phyloP scores from a whole-genome alignment of 2,113 vertebrate genomes.

The Grantiella picta region DNA sequence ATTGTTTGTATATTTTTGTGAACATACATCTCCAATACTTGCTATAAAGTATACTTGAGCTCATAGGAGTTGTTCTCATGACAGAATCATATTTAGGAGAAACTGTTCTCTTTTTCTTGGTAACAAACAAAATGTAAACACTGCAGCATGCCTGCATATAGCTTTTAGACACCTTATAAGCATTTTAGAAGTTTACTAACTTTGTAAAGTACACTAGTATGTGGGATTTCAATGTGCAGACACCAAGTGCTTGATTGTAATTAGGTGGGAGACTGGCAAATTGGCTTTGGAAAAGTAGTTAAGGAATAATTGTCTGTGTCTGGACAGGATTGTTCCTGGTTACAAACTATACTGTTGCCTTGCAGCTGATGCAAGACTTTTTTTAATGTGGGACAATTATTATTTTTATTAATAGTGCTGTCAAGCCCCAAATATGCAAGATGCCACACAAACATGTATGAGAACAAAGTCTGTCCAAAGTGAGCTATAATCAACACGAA shows the following conservation, averaged over 20 bases:
- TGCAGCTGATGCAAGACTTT: not conserved
- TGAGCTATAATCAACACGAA: not conserved
- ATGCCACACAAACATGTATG: not conserved
- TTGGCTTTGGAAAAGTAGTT: conserved; percentile 20
- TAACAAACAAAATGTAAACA: not conserved
- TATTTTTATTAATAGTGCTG: not conserved
- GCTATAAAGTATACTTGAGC: not conserved
- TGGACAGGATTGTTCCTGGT: conserved; percentile 14
- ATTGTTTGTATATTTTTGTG: not conserved
- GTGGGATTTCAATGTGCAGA: not conserved
- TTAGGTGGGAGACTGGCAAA: conserved; percentile 38
- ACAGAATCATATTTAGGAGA: not conserved
- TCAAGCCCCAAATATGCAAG: not conserved
- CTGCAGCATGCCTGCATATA: not conserved
- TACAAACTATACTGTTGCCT: not conserved
- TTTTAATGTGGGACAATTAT: not conserved
- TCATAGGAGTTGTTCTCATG: not conserved
- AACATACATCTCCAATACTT: not conserved
- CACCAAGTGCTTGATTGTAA: not conserved
- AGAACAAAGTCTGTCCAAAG: not conserved
- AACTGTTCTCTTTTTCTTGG: not conserved
- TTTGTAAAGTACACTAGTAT: not conserved
- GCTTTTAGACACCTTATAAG: not conserved
- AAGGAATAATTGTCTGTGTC: conserved; percentile 26
- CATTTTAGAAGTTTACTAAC: not conserved